Percentiles rank a stretch among this genome's conserved stretches.
These are phyloP conservation scores for Leptodactylus fallax DNA, from an alignment of 2,797 vertebrate species.

Conservation along the genomic window DNA sequence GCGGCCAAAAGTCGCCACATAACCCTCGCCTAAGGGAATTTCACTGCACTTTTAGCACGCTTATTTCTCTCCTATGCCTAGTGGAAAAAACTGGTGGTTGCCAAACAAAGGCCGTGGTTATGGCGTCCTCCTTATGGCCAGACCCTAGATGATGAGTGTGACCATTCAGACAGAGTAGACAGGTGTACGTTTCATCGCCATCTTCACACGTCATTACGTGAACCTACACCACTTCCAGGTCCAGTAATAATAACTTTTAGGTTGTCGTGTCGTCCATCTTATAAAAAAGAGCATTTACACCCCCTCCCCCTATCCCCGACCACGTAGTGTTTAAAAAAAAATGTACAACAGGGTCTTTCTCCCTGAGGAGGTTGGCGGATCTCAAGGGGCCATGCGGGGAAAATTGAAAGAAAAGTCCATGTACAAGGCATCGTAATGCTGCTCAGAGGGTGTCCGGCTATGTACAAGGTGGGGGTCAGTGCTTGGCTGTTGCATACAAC, in stretches of 20 bases:
- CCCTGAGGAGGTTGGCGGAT: conserved; percentile 68
- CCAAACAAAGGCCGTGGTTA: not conserved
- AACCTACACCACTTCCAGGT: not conserved
- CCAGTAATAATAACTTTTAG: conserved; percentile 68
- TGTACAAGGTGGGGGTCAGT: conserved; percentile 74
- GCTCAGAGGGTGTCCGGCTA: conserved; percentile 64
- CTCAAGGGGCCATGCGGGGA: conserved; percentile 67
- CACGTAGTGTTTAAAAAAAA: conserved; percentile 80
- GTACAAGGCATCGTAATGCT: conserved; percentile 72
- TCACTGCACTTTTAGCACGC: too few relatives aligned
- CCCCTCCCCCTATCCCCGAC: conserved; percentile 53
- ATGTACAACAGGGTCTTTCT: conserved; percentile 67
- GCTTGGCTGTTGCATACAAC: conserved; percentile 78
- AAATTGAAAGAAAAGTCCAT: conserved; percentile 69
- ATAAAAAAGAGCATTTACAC: conserved; percentile 47
- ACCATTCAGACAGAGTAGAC: too few relatives aligned
- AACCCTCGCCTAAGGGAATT: too few relatives aligned
- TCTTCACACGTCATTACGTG: not conserved
- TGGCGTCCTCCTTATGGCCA: not conserved
- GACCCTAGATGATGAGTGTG: not conserved
- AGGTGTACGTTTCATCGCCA: not conserved
- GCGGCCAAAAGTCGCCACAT: too few relatives aligned
- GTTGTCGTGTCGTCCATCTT: conserved; percentile 70
- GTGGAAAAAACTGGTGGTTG: too few relatives aligned
- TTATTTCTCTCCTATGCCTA: too few relatives aligned